Conservation (phyloP, 2,113 vertebrate genomes). For the Rallus limicola region DNA sequence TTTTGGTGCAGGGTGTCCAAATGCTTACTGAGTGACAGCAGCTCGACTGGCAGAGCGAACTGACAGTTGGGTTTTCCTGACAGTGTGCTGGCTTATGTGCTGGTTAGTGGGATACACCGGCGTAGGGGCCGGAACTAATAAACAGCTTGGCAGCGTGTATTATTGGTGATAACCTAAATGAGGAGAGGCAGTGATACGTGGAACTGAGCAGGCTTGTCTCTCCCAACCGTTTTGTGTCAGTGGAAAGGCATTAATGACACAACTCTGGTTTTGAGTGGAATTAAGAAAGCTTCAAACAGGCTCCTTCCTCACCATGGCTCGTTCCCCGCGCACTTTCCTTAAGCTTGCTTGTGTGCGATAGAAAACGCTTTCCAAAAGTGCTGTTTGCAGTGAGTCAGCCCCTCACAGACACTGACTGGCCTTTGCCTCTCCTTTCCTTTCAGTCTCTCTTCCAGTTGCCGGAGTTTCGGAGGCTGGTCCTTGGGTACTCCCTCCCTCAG, state of each 20-base stretch:
- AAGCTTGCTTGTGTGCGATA: background rate
- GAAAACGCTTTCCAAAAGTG: background rate
- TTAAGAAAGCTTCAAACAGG: background rate
- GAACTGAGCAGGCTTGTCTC: background rate
- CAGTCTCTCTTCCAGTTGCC: conserved; percentile 96
- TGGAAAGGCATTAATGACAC: background rate
- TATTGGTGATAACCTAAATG: background rate
- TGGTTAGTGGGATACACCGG: conserved; percentile 23
- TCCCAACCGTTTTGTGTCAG: background rate
- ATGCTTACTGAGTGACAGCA: background rate
- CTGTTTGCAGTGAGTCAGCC: background rate
- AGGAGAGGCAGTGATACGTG: background rate
- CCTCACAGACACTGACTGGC: background rate
- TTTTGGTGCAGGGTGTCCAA: background rate
- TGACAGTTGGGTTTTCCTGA: conserved; percentile 20
- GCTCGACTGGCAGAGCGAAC: background rate
- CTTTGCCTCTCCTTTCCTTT: background rate
- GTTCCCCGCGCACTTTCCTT: background rate
- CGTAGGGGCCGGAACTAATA: background rate
- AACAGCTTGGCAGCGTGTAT: background rate
- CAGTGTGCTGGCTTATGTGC: background rate
- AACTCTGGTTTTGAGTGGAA: background rate
- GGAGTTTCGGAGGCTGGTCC: conserved; percentile 91
- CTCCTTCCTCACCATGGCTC: background rate
- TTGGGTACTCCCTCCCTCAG: conserved; percentile 88